Base-by-base conservation (phyloP, 2,888 invertebrate genomes). In the Cinara cedri region DNA sequence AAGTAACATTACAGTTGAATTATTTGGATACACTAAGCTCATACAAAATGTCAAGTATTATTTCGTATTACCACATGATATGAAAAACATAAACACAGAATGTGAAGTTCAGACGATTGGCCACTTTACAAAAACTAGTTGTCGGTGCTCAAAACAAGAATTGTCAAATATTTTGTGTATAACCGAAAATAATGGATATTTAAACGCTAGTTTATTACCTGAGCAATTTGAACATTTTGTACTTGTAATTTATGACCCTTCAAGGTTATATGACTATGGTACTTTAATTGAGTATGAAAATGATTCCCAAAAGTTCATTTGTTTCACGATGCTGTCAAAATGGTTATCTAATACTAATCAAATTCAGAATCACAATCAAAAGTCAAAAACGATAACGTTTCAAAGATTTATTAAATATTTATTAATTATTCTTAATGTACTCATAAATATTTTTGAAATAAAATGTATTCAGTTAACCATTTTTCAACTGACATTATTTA, bases 201-300 rank as follows among this genome's bases (percentile, higher is more conserved):
- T 78, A 19, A 68, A 55, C 2, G 68, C 60, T 9, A 70, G 54
- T n/a, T 42, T 46, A n/a, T 68, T 16, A 11, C 66, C 57, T 14
- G 34, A 34, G 57, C 51, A 34, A 42, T 16, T 60, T 11, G 57
- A 78, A 11, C 34, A 68, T 70, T 62, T 78, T 26, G 49, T 78
- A 8, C 49, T 78, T 4, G 49, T 78, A 8, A 51, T 78, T 9
- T 78, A 78, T 11, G 78, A 78, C n/a, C 60, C 78, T n/a, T 60
- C 21, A 34, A 70, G 65, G 19, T n/a, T 78, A 11, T 51, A 60
- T 11, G 60, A 78, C 42, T 78, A 78, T 42, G 78, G 68, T 4
- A 60, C 34, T 2, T 21, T 49, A 21, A 49, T 70, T 1, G 24
- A 60, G n/a, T 21, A 21, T 24, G 42, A 60, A 21, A n/a, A 11